These are phyloP conservation scores for Autographa gamma DNA, from an alignment of 2,888 invertebrate species.

Conservation along the genomic window DNA sequence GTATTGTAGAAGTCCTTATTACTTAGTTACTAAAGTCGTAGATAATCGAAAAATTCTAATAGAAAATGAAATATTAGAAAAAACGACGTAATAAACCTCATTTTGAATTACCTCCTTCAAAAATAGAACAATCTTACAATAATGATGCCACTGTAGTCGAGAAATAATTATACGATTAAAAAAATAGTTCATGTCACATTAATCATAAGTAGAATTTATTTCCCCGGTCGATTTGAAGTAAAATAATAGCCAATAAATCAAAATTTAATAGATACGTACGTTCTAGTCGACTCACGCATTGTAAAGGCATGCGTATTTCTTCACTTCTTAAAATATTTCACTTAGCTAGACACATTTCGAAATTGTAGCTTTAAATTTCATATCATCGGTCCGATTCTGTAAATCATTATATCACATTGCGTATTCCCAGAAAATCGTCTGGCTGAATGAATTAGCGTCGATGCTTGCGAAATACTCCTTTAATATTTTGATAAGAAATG, in stretches of 20 bases:
- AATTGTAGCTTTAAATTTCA: slow-evolving; percentile 82
- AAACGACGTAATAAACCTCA: slow-evolving; percentile 32
- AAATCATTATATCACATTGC: slow-evolving; percentile 49
- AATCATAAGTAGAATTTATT: slow-evolving; percentile 18
- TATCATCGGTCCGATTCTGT: slow-evolving; percentile 68
- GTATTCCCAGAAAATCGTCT: slow-evolving; percentile 1
- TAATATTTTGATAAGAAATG: slow-evolving; percentile 45
- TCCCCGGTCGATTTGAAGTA: slow-evolving; percentile 29
- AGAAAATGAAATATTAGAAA: slow-evolving; percentile 21
- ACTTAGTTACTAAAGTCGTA: slow-evolving; percentile 29
- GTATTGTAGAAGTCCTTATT: slow-evolving; percentile 49
- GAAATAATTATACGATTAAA: slow-evolving; percentile 19
- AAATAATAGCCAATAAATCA: slow-evolving; percentile 32
- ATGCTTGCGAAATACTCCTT: slow-evolving; percentile 21
- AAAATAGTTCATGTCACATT: slow-evolving; percentile 33
- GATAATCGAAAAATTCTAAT: slow-evolving; percentile 36
- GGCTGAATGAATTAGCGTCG: slow-evolving; percentile 12
- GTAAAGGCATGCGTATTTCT: slow-evolving; percentile 48
- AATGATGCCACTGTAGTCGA: slow-evolving; percentile 52
- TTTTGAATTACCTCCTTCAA: slow-evolving; percentile 35
- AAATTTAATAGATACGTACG: slow-evolving; percentile 33
- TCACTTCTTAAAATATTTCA: slow-evolving; percentile 56
- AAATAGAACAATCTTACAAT: slow-evolving; percentile 26
- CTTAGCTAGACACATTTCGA: slow-evolving; percentile 79
- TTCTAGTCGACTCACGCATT: slow-evolving; percentile 41